Conservation (phyloP, 1,140 invertebrate species). For the Tribolium castaneum region DNA sequence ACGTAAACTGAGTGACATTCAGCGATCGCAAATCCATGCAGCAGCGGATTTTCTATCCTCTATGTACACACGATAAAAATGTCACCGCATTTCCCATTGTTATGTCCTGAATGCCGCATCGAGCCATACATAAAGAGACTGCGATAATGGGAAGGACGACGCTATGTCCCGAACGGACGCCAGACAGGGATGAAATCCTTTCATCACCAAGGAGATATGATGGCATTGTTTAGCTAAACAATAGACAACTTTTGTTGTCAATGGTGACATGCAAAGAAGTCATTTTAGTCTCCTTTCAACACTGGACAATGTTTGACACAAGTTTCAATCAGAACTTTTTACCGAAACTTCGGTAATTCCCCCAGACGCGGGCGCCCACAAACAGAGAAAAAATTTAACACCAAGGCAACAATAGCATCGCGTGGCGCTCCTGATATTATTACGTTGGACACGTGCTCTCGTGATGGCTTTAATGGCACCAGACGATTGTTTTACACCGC, state of each 20-base stretch:
- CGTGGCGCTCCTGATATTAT: not conserved
- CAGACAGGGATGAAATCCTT: constrained; percentile 54
- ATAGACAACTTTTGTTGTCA: constrained; percentile 62
- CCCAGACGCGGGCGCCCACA: not conserved
- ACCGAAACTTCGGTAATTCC: constrained; percentile 3
- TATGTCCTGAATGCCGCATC: constrained; percentile 57
- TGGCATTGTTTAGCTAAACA: constrained; percentile 61
- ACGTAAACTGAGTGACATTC: constrained; percentile 47
- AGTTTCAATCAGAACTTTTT: constrained; percentile 55
- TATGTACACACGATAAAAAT: constrained; percentile 59
- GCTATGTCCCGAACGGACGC: constrained; percentile 36
- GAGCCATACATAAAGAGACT: constrained; percentile 57
- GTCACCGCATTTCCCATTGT: constrained; percentile 58
- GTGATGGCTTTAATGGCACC: not conserved
- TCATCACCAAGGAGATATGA: constrained; percentile 61
- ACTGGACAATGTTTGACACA: constrained; percentile 55
- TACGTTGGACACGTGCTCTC: not conserved
- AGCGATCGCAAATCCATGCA: constrained; percentile 53
- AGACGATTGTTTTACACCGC: not conserved
- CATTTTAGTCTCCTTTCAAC: constrained; percentile 57
- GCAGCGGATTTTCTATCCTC: constrained; percentile 54
- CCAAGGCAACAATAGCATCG: not conserved
- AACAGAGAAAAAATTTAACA: not conserved
- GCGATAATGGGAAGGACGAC: constrained; percentile 54
- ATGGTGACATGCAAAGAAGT: constrained; percentile 62